Conservation (phyloP, 2,113 vertebrate species). For the Eptatretus burgeri region DNA sequence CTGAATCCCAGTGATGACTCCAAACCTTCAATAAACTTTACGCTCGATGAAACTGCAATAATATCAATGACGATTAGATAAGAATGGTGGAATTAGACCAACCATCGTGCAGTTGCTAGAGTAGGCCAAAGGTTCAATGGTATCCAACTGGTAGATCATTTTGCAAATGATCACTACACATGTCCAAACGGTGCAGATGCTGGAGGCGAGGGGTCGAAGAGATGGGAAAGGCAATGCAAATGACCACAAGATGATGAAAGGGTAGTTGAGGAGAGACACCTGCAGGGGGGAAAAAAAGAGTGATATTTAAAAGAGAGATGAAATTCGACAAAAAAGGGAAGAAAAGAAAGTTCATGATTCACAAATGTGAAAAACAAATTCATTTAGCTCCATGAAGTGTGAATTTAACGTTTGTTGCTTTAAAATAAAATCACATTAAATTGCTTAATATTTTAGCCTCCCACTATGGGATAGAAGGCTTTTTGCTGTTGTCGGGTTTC, state of each 20-base stretch:
- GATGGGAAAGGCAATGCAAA: constrained; percentile 21
- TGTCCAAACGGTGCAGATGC: constrained; percentile 24
- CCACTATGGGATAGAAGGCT: too few relatives aligned
- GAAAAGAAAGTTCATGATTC: constrained; percentile 13
- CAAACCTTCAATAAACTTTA: too few relatives aligned
- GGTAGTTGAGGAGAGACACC: constrained; percentile 27
- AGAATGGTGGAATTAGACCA: too few relatives aligned
- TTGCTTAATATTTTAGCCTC: too few relatives aligned
- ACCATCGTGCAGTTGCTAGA: constrained; percentile 43
- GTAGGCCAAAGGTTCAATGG: constrained; percentile 35
- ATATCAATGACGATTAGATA: too few relatives aligned
- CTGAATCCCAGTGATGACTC: too few relatives aligned
- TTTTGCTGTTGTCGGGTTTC: too few relatives aligned
- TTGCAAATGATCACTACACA: constrained; percentile 27
- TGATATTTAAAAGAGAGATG: too few relatives aligned
- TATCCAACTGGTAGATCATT: constrained; percentile 35
- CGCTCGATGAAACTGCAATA: too few relatives aligned
- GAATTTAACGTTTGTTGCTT: too few relatives aligned
- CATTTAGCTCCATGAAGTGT: too few relatives aligned
- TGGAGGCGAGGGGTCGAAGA: constrained; percentile 18
- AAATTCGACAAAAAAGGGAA: neutral
- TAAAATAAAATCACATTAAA: too few relatives aligned
- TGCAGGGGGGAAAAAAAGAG: constrained; percentile 11
- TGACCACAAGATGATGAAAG: constrained; percentile 25
- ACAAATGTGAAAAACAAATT: constrained; percentile 4